A percentile compares a stretch with the other conserved stretches of the same genome.
These are phyloP conservation scores for Hippotragus niger DNA, from an alignment of 2,113 vertebrate species.

Conservation along the genomic window DNA sequence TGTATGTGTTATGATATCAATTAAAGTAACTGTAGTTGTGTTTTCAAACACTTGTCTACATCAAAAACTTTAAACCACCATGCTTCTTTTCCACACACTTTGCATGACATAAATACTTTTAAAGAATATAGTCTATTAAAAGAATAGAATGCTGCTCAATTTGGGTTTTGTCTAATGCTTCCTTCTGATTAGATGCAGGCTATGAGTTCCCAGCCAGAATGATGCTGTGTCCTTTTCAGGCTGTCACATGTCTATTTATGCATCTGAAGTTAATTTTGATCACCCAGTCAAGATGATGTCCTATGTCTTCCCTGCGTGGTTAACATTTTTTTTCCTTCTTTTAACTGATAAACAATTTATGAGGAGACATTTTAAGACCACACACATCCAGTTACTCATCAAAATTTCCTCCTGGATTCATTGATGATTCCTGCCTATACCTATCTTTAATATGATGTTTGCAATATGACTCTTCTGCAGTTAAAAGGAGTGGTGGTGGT, in stretches of 20 bases:
- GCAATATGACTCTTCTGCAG: background rate
- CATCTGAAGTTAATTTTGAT: conserved; percentile 12
- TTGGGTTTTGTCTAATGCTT: background rate
- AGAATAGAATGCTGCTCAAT: background rate
- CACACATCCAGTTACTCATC: background rate
- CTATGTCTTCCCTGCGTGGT: background rate
- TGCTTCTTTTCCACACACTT: background rate
- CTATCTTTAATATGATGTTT: conserved; percentile 7
- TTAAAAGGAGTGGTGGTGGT: background rate
- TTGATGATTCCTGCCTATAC: background rate
- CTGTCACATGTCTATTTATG: background rate
- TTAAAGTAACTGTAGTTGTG: background rate
- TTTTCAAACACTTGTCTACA: background rate
- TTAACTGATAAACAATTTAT: background rate
- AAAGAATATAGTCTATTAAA: background rate
- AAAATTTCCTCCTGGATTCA: background rate
- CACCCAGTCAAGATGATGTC: background rate
- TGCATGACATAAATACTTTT: background rate
- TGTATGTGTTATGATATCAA: background rate
- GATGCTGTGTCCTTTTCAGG: background rate
- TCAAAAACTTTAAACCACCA: background rate
- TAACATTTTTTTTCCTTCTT: background rate
- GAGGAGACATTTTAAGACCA: background rate
- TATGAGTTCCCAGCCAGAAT: background rate
- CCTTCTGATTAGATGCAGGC: background rate